Base-by-base conservation (phyloP, 2,888 invertebrate species). In the Carpatolechia fugitivella region DNA sequence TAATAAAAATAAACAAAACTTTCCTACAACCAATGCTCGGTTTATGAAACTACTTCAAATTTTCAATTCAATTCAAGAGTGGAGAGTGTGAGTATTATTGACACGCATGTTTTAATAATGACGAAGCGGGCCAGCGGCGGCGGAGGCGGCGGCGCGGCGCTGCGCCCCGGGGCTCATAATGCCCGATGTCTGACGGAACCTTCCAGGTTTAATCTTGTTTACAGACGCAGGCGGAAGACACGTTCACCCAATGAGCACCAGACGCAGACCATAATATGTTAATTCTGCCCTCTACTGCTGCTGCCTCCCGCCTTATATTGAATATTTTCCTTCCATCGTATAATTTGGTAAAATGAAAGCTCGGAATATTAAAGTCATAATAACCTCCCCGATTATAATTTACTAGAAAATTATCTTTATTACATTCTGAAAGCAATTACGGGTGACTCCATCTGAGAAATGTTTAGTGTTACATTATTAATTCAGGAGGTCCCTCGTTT, bases 311-410 rank as follows among this genome's bases (percentile, higher is more conserved):
- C 74, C 75, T 65, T 69, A 76, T 80, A 81, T 81, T 80, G 79
- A 79, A 81, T 80, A 80, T 80, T 79, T 80, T 78, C 69, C 71
- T 72, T 73, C 67, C 69, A 75, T 74, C 70, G 79, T 76, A 78
- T 79, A 80, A 78, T 80, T 77, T 73, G 66, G 68, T 62, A 65
- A 74, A 77, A 77, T 75, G 70, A 74, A 78, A 74, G 65, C 70
- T 66, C 58, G 56, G 48, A 56, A 60, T 60, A 63, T 64, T 56
- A 47, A 33, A 56, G 48, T 48, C 52, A 41, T 35, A 55, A 35
- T 36, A 40, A 29, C 36, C 56, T 46, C 40, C 48, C 10, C 38
- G 31, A 41, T 49, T 54, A 54, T 54, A 49, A 54, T 49, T 54
- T 54, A 49, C 36, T 47, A 33, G 49, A 41, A 54, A 54, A 54